These are phyloP conservation scores for Neotoma lepida DNA, from an alignment of 2,113 vertebrate species.

Conservation along the genomic window DNA sequence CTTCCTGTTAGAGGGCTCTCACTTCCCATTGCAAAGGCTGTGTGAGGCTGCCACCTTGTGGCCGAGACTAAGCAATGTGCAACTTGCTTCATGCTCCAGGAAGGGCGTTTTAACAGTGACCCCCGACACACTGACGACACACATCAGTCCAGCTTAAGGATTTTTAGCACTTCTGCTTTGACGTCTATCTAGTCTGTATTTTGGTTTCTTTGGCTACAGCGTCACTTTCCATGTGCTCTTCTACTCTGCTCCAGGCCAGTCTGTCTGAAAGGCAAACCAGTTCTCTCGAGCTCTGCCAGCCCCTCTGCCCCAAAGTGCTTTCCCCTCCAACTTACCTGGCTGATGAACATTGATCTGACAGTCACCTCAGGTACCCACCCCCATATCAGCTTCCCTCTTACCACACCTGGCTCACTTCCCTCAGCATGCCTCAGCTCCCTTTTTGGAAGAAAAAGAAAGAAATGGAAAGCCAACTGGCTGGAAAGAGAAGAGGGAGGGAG, in stretches of 20 bases:
- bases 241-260: neutral
- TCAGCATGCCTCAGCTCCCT: neutral
- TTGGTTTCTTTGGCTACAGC: neutral
- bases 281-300: too few species aligned
- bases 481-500: neutral
- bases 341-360: neutral
- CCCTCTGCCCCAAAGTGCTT: neutral
- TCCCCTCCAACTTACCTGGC: neutral
- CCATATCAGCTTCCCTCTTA: neutral
- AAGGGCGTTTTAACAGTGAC: neutral
- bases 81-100: neutral
- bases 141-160: neutral
- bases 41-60: conserved; percentile 64
- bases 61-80: neutral
- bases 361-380: neutral
- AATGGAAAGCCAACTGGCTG: neutral
- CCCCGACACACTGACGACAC: rapidly evolving
- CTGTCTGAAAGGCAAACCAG: neutral
- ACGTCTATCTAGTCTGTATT: neutral
- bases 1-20: neutral
- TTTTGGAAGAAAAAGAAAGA: conserved; percentile 49
- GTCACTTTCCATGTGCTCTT: neutral
- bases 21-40: neutral
- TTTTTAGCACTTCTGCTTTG: neutral
- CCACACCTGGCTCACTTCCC: neutral